phyloP scores from a whole-genome alignment of 2,797 vertebrate species.

The Aselliscus stoliczkanus region DNA sequence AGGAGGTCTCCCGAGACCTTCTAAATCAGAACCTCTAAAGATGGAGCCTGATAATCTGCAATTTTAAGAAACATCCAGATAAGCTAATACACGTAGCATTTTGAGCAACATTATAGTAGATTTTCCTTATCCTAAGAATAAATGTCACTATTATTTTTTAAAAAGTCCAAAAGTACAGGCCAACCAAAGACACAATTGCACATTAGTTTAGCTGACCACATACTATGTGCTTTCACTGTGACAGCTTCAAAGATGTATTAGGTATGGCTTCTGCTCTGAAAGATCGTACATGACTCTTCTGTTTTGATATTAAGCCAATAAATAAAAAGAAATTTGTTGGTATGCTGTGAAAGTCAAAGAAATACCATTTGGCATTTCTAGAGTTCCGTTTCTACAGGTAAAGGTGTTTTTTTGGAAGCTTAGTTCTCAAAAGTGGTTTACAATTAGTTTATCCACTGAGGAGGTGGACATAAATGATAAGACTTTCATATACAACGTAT shows the following conservation, averaged over 20 bases:
- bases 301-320: conserved; percentile 36
- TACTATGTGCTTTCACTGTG: background rate
- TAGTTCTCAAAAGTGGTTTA: conserved; percentile 58
- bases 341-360: background rate
- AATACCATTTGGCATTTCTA: conserved; percentile 37
- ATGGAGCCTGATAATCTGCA: background rate
- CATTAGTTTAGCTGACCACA: background rate
- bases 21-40: background rate
- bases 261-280: background rate
- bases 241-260: background rate
- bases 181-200: background rate
- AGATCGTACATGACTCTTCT: background rate
- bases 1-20: background rate
- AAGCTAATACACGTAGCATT: background rate
- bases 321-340: conserved; percentile 21
- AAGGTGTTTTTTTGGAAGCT: conserved; percentile 51
- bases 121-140: background rate
- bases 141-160: background rate
- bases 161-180: background rate
- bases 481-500: conserved; percentile 60
- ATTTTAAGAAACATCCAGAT: background rate
- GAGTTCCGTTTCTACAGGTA: background rate
- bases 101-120: background rate
- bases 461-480: conserved; percentile 65
- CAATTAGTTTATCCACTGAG: conserved; percentile 75